These are phyloP conservation scores for Idaea straminata DNA, from an alignment of 2,888 invertebrate species.

Conservation along the genomic window DNA sequence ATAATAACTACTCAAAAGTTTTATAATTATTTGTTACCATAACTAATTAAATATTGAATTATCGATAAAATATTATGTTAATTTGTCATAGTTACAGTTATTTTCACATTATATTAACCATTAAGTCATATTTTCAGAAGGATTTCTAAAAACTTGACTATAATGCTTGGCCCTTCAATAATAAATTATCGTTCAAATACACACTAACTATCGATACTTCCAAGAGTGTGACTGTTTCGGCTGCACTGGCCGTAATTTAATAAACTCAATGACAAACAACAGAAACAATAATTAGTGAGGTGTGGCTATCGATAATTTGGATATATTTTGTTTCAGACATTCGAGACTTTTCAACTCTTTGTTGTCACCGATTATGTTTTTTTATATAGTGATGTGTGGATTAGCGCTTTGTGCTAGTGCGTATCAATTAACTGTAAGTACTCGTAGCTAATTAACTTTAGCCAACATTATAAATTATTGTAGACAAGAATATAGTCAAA, in stretches of 20 bases:
- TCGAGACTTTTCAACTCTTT: conserved; percentile 60
- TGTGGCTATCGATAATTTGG: not conserved
- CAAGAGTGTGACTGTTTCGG: not conserved
- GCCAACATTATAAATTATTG: too few species aligned
- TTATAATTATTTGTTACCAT: too few species aligned
- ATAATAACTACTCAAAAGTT: too few species aligned
- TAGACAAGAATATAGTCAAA: too few species aligned
- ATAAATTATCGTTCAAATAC: not conserved
- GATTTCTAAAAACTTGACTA: too few species aligned
- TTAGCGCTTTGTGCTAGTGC: conserved; percentile 66
- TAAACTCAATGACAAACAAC: not conserved
- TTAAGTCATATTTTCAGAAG: too few species aligned
- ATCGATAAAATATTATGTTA: too few species aligned
- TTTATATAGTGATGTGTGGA: conserved; percentile 64
- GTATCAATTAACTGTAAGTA: conserved; percentile 61
- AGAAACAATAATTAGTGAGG: not conserved
- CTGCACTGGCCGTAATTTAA: not conserved
- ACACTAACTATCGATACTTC: not conserved
- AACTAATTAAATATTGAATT: too few species aligned
- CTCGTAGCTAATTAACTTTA: not conserved
- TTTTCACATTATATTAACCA: too few species aligned
- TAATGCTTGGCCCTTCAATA: too few species aligned
- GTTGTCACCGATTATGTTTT: conserved; percentile 68
- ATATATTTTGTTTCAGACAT: conserved; percentile 45
- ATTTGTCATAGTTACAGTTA: too few species aligned